Base-by-base conservation (phyloP, 2,797 vertebrate genomes). In the Euthynnus affinis region DNA sequence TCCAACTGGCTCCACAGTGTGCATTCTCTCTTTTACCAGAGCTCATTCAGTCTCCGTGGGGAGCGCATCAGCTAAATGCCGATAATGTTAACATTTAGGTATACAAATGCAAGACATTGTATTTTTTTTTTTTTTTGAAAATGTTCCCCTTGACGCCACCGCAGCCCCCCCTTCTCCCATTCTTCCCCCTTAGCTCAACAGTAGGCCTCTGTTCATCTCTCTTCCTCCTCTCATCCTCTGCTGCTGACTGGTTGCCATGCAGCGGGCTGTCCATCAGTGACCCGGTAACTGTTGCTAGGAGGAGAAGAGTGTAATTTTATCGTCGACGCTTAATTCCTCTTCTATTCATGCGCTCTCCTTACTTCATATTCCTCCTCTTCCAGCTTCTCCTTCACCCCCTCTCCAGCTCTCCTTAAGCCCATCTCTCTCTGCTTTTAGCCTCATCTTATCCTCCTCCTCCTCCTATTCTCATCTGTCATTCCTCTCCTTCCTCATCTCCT, bases 231-330 rank as follows among this genome's bases (percentile, higher is more conserved):
- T 81, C 78, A 58, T 81, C 71, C 27, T 65, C 89, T 58, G 60
- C 53, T 32, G 53, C 80, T 73, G 76, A 82, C 78, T 83, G 59
- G 82, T 85, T 93, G 91, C 84, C 84, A 92, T 84, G 76, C 82
- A 86, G 88, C 56, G 23, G 64, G 69, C 81, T 87, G 88, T 88
- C 89, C 78, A 77, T 90, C 85, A 88, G 75, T 83, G 86, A 86
- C 81, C 85, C 56, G n/a, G 83, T 74, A 88, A 91, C 92, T 83
- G 91, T 90, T 91, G 77, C 88, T 90, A 80, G 59, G 88, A 80
- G 59, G 88, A 89, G 87, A 87, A 82, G 40, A 72, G 61, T 81
- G 67, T 80, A 67, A 90, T 86, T 89, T 74, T 48, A 81, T 87
- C 60, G 22, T 76, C 73, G 55, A 44, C 69, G 76, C 80, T 80